Conservation (phyloP, 2,797 vertebrate species). For the Valencia hispanica region DNA sequence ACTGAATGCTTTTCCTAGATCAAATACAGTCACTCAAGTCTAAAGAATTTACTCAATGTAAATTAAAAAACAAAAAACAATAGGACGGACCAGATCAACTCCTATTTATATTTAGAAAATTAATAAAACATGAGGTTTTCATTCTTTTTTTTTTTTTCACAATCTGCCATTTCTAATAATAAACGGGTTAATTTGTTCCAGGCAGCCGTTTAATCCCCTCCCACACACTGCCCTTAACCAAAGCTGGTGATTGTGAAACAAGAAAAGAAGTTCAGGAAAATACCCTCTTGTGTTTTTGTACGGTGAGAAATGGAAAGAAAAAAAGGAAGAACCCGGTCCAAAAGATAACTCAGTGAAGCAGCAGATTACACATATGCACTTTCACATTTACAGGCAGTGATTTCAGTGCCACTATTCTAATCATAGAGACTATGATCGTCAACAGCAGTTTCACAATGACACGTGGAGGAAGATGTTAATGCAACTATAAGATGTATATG, state of each 20-base stretch:
- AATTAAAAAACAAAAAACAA: not conserved
- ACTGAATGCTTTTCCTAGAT: not conserved
- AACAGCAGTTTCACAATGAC: too few relatives aligned
- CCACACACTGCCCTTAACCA: constrained; percentile 47
- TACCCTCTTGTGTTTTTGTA: constrained; percentile 18
- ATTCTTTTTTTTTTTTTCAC: not conserved
- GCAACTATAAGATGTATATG: not conserved
- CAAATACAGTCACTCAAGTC: constrained; percentile 8
- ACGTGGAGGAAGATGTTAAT: not conserved
- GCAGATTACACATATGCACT: not conserved
- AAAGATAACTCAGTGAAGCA: not conserved
- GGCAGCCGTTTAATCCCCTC: constrained; percentile 48
- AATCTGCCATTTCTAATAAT: constrained; percentile 5
- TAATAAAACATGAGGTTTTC: not conserved
- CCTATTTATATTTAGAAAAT: not conserved
- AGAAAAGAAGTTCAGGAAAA: constrained; percentile 41
- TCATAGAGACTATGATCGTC: not conserved
- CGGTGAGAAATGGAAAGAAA: not conserved
- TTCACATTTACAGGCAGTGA: not conserved
- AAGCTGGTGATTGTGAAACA: constrained; percentile 29
- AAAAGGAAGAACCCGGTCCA: not conserved
- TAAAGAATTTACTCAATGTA: not conserved
- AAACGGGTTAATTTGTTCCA: constrained; percentile 36
- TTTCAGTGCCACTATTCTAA: constrained; percentile 3
- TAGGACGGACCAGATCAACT: constrained; percentile 5